Evolutionary conservation across 1,140 invertebrate species (phyloP), one percentile per base, ranked within the genome.

Genomic region (Akabosia matsudoensis): DNA sequence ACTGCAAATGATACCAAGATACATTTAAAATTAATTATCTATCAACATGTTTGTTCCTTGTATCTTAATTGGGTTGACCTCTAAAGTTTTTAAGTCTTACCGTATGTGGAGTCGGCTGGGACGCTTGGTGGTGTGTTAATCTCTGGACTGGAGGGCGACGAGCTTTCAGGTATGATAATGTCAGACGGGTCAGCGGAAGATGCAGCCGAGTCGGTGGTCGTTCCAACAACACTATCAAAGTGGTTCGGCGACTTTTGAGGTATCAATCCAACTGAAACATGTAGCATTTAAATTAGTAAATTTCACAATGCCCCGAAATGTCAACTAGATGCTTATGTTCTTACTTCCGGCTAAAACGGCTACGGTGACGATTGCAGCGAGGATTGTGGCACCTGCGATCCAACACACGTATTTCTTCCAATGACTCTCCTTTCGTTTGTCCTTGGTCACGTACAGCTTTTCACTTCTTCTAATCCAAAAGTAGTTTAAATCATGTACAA

Each of bases 371-470:
- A 88, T 89, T 18, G 90, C 85, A 16, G 88, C 83, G 7, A 92
- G 84, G 31, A 90, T 85, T 30, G 88, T 84, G 26, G 91, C 83
- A 31, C 88, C 88, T 74, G 87, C 74, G 34, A 87, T 88, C 90
- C 90, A 92, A 81, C 90, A 91, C 0, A 90, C 84, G 76, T 88
- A 88, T 82, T 89, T 87, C 83, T 88, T 90, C 86, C 89, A 90
- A 14, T 75, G 74, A 73, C 76, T 77, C 7, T 87, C 87, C 33
- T 88, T 90, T 61, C 91, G 86, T 82, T 92, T 92, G 83, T 92
- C 91, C 82, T 91, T 91, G 16, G 91, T 93, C 67, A 93, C 90
- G 82, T 92, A 92, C 45, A 93, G 83, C 83, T 93, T 93, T 84
- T 92, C 91, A 73, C 91, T 91, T 84, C 92, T 92, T 88, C 73